A percentile compares a stretch with the other conserved stretches of the same genome.
Evolutionary conservation across 2,888 invertebrate species (phyloP).

Genomic region (Epirrita christyi): DNA sequence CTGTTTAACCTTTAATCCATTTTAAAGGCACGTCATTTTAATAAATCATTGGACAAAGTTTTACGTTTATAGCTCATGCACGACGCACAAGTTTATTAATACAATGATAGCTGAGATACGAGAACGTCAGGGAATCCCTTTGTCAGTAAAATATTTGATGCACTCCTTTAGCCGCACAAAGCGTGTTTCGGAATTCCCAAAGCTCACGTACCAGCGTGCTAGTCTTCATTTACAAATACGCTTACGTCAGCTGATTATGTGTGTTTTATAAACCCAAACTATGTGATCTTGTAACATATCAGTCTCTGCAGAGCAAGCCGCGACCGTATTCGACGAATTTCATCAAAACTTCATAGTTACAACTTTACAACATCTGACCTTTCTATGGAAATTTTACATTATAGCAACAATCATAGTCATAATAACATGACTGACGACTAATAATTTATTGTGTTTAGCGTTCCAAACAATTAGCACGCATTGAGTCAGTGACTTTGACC

Average conservation of each 20-base stretch:
- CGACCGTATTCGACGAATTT: background rate
- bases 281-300: no score
- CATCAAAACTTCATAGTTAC: slow-evolving; percentile 7
- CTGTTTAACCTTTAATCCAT: background rate
- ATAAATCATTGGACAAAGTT: background rate
- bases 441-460: slow-evolving; percentile 6
- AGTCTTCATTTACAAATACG: slow-evolving; percentile 15
- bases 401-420: slow-evolving; percentile 23
- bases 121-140: slow-evolving; percentile 12
- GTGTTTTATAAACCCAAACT: no score
- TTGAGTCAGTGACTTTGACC: slow-evolving; percentile 65
- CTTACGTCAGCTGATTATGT: slow-evolving; percentile 1
- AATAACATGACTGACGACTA: slow-evolving; percentile 23
- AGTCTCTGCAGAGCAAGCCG: no score
- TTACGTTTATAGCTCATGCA: background rate
- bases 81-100: background rate
- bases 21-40: background rate
- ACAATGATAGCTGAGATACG: background rate
- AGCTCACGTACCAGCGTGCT: slow-evolving; percentile 10
- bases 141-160: slow-evolving; percentile 14
- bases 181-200: slow-evolving; percentile 14
- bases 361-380: slow-evolving; percentile 22
- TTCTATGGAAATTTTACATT: slow-evolving; percentile 24
- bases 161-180: slow-evolving; percentile 3
- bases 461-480: slow-evolving; percentile 32